phyloP scores from a whole-genome alignment of 2,113 vertebrate genomes.

The Oreotragus oreotragus region DNA sequence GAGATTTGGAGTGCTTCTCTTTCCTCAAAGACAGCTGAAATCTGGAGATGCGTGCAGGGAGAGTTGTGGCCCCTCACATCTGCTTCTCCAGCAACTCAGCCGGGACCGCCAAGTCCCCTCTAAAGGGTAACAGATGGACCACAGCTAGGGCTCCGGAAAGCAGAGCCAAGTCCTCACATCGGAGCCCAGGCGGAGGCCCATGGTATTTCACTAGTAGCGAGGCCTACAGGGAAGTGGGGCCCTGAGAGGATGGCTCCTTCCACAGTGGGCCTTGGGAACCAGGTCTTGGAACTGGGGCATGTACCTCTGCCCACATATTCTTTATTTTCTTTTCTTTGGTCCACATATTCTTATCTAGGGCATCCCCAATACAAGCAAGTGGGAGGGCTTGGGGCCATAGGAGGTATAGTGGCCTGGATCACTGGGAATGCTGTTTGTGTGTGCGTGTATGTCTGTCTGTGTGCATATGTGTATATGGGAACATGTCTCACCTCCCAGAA shows the following conservation, averaged over 20 bases:
- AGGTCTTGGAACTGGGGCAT: not conserved
- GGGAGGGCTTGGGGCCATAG: not conserved
- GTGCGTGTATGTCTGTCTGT: not conserved
- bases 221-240: not conserved
- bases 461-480: not conserved
- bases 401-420: not conserved
- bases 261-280: not conserved
- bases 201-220: not conserved
- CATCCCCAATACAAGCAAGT: not conserved
- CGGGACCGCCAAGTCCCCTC: not conserved
- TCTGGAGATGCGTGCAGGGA: not conserved
- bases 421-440: not conserved
- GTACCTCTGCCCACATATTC: not conserved
- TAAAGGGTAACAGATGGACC: conserved; percentile 21
- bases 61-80: not conserved
- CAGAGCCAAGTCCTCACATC: not conserved
- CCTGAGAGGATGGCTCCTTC: not conserved
- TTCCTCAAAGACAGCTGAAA: not conserved
- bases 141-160: not conserved
- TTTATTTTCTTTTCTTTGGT: not conserved
- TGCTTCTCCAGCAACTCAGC: not conserved
- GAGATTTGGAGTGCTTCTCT: not conserved
- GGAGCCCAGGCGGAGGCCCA: not conserved
- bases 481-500: not conserved
- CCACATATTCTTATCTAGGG: not conserved